Evolutionary conservation across 2,888 invertebrate genomes (phyloP).

Genomic region (Cephonodes hylas): DNA sequence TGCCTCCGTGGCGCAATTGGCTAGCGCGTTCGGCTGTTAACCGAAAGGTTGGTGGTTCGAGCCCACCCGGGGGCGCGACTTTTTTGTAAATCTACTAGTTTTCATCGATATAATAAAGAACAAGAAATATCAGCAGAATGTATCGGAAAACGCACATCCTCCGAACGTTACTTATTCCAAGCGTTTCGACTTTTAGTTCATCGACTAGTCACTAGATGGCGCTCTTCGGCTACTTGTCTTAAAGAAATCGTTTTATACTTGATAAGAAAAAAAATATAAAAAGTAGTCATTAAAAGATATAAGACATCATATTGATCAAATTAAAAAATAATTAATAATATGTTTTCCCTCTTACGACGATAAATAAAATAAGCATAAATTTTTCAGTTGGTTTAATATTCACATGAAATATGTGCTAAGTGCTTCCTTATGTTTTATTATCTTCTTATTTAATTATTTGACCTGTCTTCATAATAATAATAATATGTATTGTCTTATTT

Average conservation of each 20-base stretch:
- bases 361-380: too few relatives aligned
- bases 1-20: constrained; percentile 84
- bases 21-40: constrained; percentile 99
- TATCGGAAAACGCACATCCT: too few relatives aligned
- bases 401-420: neutral
- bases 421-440: neutral
- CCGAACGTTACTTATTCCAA: neutral
- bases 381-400: too few relatives aligned
- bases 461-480: neutral
- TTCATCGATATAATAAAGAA: too few relatives aligned
- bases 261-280: too few relatives aligned
- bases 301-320: too few relatives aligned
- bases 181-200: neutral
- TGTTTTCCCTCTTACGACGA: too few relatives aligned
- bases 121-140: too few relatives aligned
- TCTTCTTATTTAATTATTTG: neutral
- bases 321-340: too few relatives aligned
- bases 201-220: neutral
- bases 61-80: constrained; percentile 94
- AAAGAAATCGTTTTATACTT: too few relatives aligned
- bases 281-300: too few relatives aligned
- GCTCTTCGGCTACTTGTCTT: neutral
- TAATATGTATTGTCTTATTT: too few relatives aligned
- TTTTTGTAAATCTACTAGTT: constrained; percentile 45
- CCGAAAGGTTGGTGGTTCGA: constrained; percentile 99